phyloP scores from a whole-genome alignment of 2,888 invertebrate genomes.

The Agrenia bidenticulata region DNA sequence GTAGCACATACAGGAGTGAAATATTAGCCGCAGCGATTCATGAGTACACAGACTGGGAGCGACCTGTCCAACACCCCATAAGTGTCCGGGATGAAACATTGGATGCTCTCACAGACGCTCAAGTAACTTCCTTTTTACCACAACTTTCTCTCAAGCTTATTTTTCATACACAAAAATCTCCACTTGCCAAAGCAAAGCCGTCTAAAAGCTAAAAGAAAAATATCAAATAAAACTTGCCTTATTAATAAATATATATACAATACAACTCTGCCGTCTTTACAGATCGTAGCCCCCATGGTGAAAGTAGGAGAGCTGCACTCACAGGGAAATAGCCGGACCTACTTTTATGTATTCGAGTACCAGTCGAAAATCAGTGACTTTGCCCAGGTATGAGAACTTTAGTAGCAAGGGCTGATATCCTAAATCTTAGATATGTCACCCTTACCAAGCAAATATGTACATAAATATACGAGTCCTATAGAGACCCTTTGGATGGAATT shows the following conservation, averaged over 20 bases:
- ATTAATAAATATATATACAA: neutral
- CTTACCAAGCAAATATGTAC: no score
- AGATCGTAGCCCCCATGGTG: constrained; percentile 86
- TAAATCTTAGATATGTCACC: no score
- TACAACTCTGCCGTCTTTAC: constrained; percentile 54
- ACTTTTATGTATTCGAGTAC: constrained; percentile 87
- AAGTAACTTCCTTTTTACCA: constrained; percentile 34
- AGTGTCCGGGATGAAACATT: constrained; percentile 87
- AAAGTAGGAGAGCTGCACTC: constrained; percentile 88
- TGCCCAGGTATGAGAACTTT: constrained; percentile 68
- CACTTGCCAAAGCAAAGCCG: neutral
- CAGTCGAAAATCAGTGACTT: constrained; percentile 87
- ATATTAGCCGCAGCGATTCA: constrained; percentile 51
- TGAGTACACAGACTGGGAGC: constrained; percentile 81
- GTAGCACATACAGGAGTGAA: constrained; percentile 49
- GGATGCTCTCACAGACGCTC: constrained; percentile 86
- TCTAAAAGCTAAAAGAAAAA: neutral
- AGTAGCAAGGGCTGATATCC: no score
- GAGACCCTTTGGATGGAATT: neutral
- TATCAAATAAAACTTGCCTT: neutral
- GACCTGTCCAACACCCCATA: constrained; percentile 83
- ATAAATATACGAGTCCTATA: neutral
- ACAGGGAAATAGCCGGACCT: constrained; percentile 70
- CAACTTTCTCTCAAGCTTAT: neutral
- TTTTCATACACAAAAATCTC: neutral